These are phyloP conservation scores for Ochropleura plecta DNA, from an alignment of 2,888 invertebrate species.

Conservation along the genomic window DNA sequence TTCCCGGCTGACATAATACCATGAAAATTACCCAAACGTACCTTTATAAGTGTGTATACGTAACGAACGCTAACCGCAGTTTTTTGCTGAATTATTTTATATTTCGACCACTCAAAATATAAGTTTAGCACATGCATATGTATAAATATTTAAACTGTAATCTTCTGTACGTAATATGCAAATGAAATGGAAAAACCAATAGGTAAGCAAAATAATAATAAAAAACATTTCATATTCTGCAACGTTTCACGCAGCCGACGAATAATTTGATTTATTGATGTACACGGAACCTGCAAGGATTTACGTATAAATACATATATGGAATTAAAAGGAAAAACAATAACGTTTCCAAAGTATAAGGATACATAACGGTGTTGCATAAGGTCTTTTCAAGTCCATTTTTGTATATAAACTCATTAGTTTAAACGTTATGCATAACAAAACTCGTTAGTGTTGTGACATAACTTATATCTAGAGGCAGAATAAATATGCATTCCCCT, in stretches of 20 bases:
- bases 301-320: constrained; percentile 1
- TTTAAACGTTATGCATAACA: not conserved
- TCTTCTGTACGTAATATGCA: constrained; percentile 51
- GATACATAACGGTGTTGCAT: not conserved
- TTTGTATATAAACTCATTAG: not conserved
- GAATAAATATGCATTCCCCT: not conserved
- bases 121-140: constrained; percentile 9
- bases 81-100: constrained; percentile 3
- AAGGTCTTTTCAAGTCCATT: not conserved
- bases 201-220: constrained; percentile 48
- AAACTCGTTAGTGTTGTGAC: not conserved
- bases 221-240: constrained; percentile 41
- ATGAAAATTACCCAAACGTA: constrained; percentile 52
- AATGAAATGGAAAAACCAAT: constrained; percentile 51
- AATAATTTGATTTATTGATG: constrained; percentile 46
- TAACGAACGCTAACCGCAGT: constrained; percentile 2
- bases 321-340: constrained; percentile 18
- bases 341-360: too few relatives aligned
- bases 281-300: constrained; percentile 22
- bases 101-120: constrained; percentile 26
- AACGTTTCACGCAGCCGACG: constrained; percentile 39
- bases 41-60: constrained; percentile 15
- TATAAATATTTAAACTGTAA: constrained; percentile 55
- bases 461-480: not conserved
- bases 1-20: constrained; percentile 56